Conservation (phyloP, 1,140 invertebrate genomes). For the Physella acuta region DNA sequence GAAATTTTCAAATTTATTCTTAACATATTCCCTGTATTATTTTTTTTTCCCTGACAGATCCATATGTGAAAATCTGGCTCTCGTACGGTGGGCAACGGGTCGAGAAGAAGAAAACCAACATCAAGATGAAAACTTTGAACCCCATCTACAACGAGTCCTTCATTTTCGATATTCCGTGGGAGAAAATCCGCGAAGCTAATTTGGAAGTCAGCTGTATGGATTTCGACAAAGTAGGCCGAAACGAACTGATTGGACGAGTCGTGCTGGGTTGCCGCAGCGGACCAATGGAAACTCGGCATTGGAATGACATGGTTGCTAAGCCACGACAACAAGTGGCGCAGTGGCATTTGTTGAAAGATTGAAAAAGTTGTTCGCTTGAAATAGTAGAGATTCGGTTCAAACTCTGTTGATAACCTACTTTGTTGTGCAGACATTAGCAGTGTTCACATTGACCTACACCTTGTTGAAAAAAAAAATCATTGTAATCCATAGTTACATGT, state of each 20-base stretch:
- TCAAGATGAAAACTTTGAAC: slow-evolving; percentile 65
- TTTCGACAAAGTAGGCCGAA: slow-evolving; percentile 85
- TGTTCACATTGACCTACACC: background rate
- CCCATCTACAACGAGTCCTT: slow-evolving; percentile 69
- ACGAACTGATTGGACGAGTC: slow-evolving; percentile 86
- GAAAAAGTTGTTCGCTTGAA: slow-evolving; percentile 21
- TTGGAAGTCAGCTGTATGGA: slow-evolving; percentile 86
- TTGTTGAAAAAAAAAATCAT: too few species aligned
- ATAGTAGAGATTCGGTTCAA: background rate
- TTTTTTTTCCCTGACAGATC: too few species aligned
- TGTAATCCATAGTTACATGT: too few species aligned
- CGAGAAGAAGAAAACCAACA: slow-evolving; percentile 67
- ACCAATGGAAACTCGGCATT: slow-evolving; percentile 82
- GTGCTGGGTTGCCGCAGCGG: slow-evolving; percentile 78
- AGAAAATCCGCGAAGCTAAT: slow-evolving; percentile 80
- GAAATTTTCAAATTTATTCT: too few species aligned
- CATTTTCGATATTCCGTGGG: slow-evolving; percentile 66
- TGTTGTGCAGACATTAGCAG: slow-evolving; percentile 7
- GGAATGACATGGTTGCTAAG: slow-evolving; percentile 86
- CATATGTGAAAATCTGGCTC: slow-evolving; percentile 67
- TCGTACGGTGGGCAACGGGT: slow-evolving; percentile 63
- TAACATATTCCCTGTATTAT: too few species aligned
- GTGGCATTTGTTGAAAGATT: slow-evolving; percentile 75
- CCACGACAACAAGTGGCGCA: slow-evolving; percentile 81
- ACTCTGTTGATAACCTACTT: slow-evolving; percentile 4